Evolutionary conservation across 2,797 vertebrate species (phyloP), one percentile per base, ranked within the genome.

Genomic region (Bovichtus diacanthus): DNA sequence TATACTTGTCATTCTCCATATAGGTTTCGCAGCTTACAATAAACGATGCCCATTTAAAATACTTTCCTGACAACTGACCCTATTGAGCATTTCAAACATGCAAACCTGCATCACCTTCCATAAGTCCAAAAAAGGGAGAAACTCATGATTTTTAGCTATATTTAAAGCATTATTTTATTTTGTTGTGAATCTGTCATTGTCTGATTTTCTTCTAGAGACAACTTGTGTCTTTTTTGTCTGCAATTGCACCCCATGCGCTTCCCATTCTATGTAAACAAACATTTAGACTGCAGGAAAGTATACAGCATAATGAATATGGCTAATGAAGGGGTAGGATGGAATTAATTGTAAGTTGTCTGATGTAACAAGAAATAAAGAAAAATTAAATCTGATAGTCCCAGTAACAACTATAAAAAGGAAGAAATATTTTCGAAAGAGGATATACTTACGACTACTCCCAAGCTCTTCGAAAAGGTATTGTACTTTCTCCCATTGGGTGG

Each of bases 401-500:
- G 13, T 15, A 15, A n/a, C 2, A 71, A 21, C 3, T 25, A 13
- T 9, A 56, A 39, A 27, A 65, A 65, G 44, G 8, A 31, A 49
- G 10, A 34, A 29, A 10, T 0, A 2, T 39, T 43, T 53, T 58
- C 0, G 39, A 25, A 74, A 75, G 15, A 56, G 11, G 15, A 3
- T 72, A 5, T 89, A 97, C 98, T 99, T 96, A 99, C 98, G 95
- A 86, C 95, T 96, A 80, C 96, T 99, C 83, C 97, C 98, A 85
- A 99, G 95, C 90, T 99, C 97, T 88, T 98, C 95, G 92, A 99
- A 97, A 13, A 99, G 90, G 44, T 97, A 95, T 66, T 98, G 96
- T 18, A 99, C 96, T 92, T 97, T 99, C 70, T 99, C 97, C 97
- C 97, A 98, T n/a, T 99, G 96, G 2, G 98, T 98, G 55, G 97